Evolutionary conservation across 2,113 vertebrate genomes (phyloP).

Genomic region (Tupaia chinensis): DNA sequence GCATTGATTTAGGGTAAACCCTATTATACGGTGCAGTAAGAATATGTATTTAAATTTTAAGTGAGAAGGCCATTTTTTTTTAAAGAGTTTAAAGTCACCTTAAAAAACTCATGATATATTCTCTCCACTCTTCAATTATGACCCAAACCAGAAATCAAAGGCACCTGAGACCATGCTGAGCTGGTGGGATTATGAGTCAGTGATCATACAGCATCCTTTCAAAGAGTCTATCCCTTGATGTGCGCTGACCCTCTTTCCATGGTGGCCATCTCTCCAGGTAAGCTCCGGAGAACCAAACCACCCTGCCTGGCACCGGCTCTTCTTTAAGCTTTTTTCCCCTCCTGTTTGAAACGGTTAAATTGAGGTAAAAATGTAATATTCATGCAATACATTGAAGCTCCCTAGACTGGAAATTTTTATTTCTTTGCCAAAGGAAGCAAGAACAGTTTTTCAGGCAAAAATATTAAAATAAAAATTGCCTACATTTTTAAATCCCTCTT

Average conservation of each 20-base stretch:
- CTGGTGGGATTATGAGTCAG: not conserved
- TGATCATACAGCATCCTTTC: constrained; percentile 28
- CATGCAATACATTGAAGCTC: constrained; percentile 77
- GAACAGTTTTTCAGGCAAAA: constrained; percentile 86
- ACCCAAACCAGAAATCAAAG: constrained; percentile 70
- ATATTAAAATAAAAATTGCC: constrained; percentile 84
- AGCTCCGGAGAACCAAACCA: constrained; percentile 51
- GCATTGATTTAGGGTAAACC: constrained; percentile 46
- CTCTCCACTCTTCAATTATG: constrained; percentile 57
- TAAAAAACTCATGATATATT: constrained; percentile 57
- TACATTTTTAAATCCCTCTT: constrained; percentile 81
- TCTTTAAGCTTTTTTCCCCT: constrained; percentile 47
- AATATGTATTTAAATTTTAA: constrained; percentile 68
- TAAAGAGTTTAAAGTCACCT: constrained; percentile 64
- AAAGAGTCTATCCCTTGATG: not conserved
- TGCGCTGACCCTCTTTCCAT: not conserved
- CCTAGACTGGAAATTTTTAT: constrained; percentile 81
- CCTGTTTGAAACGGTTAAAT: constrained; percentile 78
- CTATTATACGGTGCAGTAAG: constrained; percentile 49
- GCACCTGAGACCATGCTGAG: constrained; percentile 2
- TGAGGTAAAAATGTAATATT: constrained; percentile 85
- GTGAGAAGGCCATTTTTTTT: constrained; percentile 40
- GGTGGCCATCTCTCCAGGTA: not conserved
- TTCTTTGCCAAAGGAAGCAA: constrained; percentile 87
- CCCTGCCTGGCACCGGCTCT: not conserved